Evolutionary conservation across 1,140 invertebrate species (phyloP).

Genomic region (Panagrolaimus sp.): DNA sequence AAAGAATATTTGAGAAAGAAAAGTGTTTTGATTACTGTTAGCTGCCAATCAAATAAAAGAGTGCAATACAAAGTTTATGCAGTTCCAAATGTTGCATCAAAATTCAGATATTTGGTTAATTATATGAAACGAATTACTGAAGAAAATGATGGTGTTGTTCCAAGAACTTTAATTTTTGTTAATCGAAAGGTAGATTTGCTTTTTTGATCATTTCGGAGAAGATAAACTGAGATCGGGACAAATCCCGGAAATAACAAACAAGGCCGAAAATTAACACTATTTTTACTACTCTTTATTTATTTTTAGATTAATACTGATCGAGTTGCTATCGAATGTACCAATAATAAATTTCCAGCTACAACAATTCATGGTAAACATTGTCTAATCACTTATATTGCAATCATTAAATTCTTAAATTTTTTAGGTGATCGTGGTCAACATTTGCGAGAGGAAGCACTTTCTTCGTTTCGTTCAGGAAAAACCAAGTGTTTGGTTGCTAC

Average conservation of each 20-base stretch:
- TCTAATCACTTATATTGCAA: no score
- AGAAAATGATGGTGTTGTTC: background rate
- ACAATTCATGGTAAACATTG: conserved; percentile 15
- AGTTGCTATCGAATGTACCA: background rate
- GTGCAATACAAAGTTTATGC: background rate
- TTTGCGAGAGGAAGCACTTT: conserved; percentile 76
- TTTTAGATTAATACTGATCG: background rate
- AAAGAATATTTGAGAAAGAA: background rate
- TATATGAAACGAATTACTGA: background rate
- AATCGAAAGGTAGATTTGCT: background rate
- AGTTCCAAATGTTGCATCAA: background rate
- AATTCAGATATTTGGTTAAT: background rate
- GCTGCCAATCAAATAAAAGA: background rate
- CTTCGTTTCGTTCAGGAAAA: conserved; percentile 78
- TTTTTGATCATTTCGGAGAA: no score
- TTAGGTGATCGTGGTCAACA: background rate
- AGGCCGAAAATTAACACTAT: no score
- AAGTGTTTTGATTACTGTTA: background rate
- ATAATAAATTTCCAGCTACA: background rate
- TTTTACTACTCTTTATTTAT: no score
- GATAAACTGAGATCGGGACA: no score
- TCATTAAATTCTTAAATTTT: no score
- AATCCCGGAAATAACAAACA: no score
- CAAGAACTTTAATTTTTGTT: background rate
- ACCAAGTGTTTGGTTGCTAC: conserved; percentile 92